Evolutionary conservation across 2,888 invertebrate species (phyloP), one percentile per base, ranked within the genome.

Genomic region (Reticulitermes lucifugus): DNA sequence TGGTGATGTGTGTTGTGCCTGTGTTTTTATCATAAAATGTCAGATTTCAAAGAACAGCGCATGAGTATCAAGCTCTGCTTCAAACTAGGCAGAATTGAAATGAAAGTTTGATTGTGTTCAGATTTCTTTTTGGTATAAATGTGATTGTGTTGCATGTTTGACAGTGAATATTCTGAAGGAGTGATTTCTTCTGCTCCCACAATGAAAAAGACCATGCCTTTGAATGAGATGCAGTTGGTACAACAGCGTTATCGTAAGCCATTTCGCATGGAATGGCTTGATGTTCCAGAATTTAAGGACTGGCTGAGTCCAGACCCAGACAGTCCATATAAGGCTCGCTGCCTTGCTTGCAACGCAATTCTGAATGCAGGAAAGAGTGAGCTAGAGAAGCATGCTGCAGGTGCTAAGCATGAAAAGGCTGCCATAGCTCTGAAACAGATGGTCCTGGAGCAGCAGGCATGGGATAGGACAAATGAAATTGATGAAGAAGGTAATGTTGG

Each of bases 301-400:
- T 89, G 89, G 89, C 86, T 89, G 51, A 77, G 88, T 77, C 88
- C 88, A 41, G 88, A 89, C 83, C 87, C 88, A 35, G 87, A 87
- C 77, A 83, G 86, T 51, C 86, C 88, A 43, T 88, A 88, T 83
- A 88, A 88, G 84, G 89, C 89, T 43, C 88, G 88, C 73, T 89
- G 89, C 84, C 87, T 87, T 46, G 89, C 88, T 43, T 89, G 89
- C 85, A 88, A 88, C 86, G 88, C 88, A 85, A 88, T 88, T 41
- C 87, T 89, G 43, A 88, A 88, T 86, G 89, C 89, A 73, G 89
- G 89, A 22, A 89, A 89, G 86, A 89, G 89, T 86, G 89, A 89
- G 85, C 87, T 89, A 59, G 88, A 89, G 86, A 89, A 89, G 83
- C 89, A 89, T 87, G 89, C 89, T 29, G 87, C 88, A 22, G 89